A percentile compares a stretch with the other conserved stretches of the same genome.
These are phyloP conservation scores for Acipenser ruthenus DNA, from an alignment of 2,797 vertebrate species.

Conservation along the genomic window DNA sequence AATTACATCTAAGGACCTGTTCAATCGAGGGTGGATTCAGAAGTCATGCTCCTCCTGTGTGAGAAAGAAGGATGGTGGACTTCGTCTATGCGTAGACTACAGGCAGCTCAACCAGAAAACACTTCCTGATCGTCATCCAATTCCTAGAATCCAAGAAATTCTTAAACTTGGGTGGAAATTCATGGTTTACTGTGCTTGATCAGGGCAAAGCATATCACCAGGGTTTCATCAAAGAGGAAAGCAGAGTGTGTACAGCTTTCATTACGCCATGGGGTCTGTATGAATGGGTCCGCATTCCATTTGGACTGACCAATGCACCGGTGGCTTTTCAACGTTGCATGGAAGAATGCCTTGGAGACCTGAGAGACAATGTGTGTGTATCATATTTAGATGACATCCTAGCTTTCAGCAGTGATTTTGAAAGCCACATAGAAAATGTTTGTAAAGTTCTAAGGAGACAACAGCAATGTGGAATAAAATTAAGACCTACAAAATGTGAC, in stretches of 20 bases:
- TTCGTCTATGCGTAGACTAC: neutral
- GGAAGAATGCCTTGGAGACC: no score
- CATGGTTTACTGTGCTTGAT: conserved; percentile 8
- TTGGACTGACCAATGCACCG: no score
- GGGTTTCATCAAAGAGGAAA: neutral
- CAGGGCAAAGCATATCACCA: conserved; percentile 1
- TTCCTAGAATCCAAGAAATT: neutral
- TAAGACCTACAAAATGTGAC: no score
- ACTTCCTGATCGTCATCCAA: neutral
- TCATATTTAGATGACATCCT: no score
- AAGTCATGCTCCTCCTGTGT: conserved; percentile 13
- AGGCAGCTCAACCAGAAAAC: neutral
- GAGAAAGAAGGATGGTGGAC: no score
- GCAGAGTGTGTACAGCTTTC: neutral
- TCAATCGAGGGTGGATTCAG: conserved; percentile 10
- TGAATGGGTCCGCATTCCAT: neutral
- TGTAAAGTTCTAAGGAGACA: no score
- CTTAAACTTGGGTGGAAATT: neutral
- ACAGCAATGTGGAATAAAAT: no score
- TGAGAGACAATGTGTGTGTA: no score
- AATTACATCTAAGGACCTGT: conserved; percentile 19
- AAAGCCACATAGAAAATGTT: no score
- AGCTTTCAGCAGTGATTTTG: no score
- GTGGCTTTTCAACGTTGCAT: no score
- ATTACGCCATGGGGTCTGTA: conserved; percentile 4